Percentiles rank a stretch among this genome's conserved stretches.
Evolutionary conservation across 2,797 vertebrate species (phyloP).

Genomic region (Cryptoblepharus egeriae): DNA sequence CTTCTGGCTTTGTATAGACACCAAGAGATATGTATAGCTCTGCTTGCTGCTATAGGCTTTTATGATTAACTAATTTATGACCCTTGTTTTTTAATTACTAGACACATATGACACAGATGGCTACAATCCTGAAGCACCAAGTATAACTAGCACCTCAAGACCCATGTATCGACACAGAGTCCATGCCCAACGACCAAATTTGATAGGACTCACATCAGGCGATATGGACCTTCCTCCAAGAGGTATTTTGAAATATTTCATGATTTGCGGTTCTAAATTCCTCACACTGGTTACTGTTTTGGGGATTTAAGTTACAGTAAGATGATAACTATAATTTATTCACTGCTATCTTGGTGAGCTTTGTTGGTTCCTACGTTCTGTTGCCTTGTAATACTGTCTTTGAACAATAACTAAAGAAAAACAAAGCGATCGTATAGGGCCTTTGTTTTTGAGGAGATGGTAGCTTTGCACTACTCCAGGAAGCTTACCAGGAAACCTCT

Average conservation of each 20-base stretch:
- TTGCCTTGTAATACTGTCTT: not conserved
- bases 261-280: not conserved
- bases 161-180: constrained; percentile 93
- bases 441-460: not conserved
- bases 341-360: constrained; percentile 17
- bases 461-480: not conserved
- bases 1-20: fast-evolving
- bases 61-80: constrained; percentile 56
- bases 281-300: constrained; percentile 15
- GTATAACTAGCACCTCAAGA: constrained; percentile 91
- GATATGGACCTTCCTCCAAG: constrained; percentile 91
- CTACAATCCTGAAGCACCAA: constrained; percentile 98
- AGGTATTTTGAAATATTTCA: constrained; percentile 79
- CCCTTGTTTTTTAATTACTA: constrained; percentile 75
- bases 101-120: constrained; percentile 93
- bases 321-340: not conserved
- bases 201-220: constrained; percentile 95
- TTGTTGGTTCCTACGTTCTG: not conserved
- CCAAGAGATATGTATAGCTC: constrained; percentile 31
- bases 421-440: not conserved
- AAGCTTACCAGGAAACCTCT: not conserved
- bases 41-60: constrained; percentile 38
- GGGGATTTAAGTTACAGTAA: constrained; percentile 3
- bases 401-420: not conserved
- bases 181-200: constrained; percentile 94